A percentile compares a stretch with the other conserved stretches of the same genome.
These are phyloP conservation scores for Paguma larvata DNA, from an alignment of 2,797 vertebrate genomes.

Conservation along the genomic window DNA sequence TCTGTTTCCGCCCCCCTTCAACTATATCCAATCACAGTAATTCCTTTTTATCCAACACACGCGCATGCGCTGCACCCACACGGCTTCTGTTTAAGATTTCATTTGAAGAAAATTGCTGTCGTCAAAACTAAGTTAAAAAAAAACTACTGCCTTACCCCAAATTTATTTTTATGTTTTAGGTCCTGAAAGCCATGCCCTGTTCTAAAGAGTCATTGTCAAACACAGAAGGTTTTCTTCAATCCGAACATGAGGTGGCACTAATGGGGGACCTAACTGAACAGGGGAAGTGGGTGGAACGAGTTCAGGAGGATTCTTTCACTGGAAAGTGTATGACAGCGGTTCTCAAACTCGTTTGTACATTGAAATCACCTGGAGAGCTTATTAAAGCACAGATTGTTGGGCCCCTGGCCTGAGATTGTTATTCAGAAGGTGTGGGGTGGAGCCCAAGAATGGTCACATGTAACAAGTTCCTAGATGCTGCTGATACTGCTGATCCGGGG, in stretches of 20 bases:
- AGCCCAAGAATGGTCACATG: neutral
- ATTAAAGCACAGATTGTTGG: neutral
- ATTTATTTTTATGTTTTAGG: neutral
- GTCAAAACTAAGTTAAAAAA: neutral
- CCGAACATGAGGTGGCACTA: neutral
- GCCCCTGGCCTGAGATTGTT: neutral
- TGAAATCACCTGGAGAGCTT: neutral
- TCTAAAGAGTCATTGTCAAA: neutral
- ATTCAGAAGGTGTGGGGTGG: neutral
- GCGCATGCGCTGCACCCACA: neutral
- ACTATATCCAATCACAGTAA: neutral
- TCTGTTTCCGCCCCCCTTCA: neutral
- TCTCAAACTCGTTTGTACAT: neutral
- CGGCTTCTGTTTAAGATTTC: neutral
- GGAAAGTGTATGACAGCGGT: neutral
- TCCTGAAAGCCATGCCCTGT: neutral
- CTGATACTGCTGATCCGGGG: neutral
- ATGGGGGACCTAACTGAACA: neutral
- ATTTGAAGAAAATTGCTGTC: constrained; percentile 15
- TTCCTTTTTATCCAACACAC: neutral
- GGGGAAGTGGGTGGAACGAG: neutral
- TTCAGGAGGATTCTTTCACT: neutral
- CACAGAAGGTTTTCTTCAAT: neutral
- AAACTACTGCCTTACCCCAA: neutral
- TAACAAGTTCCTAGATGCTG: neutral